Evolutionary conservation across 2,888 invertebrate genomes (phyloP).

Genomic region (Cosmia pyralina): DNA sequence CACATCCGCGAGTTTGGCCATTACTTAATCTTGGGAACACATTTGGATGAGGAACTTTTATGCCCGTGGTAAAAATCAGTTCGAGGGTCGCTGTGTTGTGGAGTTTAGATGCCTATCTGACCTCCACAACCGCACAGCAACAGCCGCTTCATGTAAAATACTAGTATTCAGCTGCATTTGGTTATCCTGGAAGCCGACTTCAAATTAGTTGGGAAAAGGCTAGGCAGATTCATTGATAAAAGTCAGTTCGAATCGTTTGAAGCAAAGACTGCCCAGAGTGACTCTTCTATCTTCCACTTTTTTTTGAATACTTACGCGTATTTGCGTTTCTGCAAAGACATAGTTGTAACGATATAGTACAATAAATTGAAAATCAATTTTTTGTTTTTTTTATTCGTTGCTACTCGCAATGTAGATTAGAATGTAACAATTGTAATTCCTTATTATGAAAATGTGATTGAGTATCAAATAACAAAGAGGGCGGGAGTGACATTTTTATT

Average conservation of each 20-base stretch:
- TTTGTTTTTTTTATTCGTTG: too few species aligned
- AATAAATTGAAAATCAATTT: background rate
- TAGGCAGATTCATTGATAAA: background rate
- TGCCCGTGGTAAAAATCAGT: background rate
- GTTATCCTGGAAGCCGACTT: too few species aligned
- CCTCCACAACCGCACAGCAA: too few species aligned
- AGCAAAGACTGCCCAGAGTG: background rate
- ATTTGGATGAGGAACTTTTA: background rate
- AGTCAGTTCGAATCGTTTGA: too few species aligned
- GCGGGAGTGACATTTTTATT: conserved; percentile 76
- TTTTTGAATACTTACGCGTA: background rate
- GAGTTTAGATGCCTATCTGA: too few species aligned
- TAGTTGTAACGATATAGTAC: background rate
- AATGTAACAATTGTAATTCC: conserved; percentile 47
- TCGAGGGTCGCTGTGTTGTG: too few species aligned
- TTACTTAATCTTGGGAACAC: background rate
- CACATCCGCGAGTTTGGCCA: background rate
- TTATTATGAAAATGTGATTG: conserved; percentile 65
- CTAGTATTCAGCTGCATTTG: too few species aligned
- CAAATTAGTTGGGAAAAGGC: too few species aligned
- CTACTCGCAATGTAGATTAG: conserved; percentile 18
- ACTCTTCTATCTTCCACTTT: background rate
- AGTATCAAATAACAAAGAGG: conserved; percentile 73
- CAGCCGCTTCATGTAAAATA: too few species aligned
- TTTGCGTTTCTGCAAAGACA: background rate